Evolutionary conservation across 23 tunicate genomes (phyloP), one percentile per base, ranked within the genome.

Genomic region (Diplosoma virens): DNA sequence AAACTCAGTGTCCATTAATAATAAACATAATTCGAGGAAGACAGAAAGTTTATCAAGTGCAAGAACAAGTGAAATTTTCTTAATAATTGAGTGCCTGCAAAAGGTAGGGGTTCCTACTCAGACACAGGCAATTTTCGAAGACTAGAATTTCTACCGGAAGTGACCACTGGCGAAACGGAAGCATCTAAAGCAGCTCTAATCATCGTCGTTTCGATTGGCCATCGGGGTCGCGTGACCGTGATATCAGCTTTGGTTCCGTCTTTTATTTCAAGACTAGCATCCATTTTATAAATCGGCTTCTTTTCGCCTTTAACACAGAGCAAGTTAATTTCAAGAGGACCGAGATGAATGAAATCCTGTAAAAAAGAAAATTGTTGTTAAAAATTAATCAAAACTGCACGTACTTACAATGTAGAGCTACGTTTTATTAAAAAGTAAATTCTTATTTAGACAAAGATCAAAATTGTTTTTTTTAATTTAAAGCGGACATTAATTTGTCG

Each of bases 331-430:
- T 90, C 97, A 28, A 90, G 65, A 0, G 97, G 89, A 25, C 97
- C 97, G 20, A 90, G 82, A 37, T 90, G 97, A 1, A 90, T 77
- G 56, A 77, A 90, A 18, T 90, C 88, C 84, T 90, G 74, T 22
- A 73, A 25, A 29, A 0, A n/a, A 54, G 20, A 11, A n/a, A n/a
- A n/a, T n/a, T n/a, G n/a, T n/a, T n/a, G n/a, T n/a, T n/a, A n/a
- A n/a, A n/a, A n/a, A n/a, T n/a, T n/a, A n/a, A n/a, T n/a, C n/a
- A n/a, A n/a, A n/a, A n/a, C n/a, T n/a, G n/a, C n/a, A n/a, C n/a
- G n/a, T n/a, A n/a, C n/a, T n/a, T n/a, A n/a, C n/a, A 45, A 45
- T 16, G 16, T 11, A 16, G 16, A 45, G 52, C 16, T 45, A 16
- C 16, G 11, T 45, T 45, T 45, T 45, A 11, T 11, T 16, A 45